Percentiles rank a stretch among this genome's conserved stretches.
These are phyloP conservation scores for Tor tambroides DNA, from an alignment of 2,113 vertebrate genomes.

Conservation along the genomic window DNA sequence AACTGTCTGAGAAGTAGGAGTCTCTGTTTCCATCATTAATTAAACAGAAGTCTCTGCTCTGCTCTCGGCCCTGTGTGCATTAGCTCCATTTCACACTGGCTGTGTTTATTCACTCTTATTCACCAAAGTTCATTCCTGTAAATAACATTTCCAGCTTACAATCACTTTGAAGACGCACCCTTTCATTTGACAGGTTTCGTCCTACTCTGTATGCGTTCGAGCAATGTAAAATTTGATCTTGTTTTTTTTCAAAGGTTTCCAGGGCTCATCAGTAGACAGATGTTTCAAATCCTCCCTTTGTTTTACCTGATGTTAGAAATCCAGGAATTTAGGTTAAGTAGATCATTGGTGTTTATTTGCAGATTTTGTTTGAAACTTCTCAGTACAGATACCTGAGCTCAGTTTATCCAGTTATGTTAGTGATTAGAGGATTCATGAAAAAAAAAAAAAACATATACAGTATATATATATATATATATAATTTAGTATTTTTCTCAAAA, in stretches of 20 bases:
- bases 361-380: background rate
- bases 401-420: background rate
- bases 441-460: too few species aligned
- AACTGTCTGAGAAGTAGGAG: constrained; percentile 72
- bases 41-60: constrained; percentile 65
- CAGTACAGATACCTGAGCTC: background rate
- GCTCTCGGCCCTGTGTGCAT: constrained; percentile 66
- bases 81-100: constrained; percentile 69
- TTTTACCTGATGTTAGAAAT: background rate
- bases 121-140: constrained; percentile 58
- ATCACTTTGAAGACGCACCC: background rate
- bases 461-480: too few species aligned
- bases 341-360: background rate
- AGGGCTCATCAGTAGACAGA: background rate
- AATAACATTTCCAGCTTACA: background rate
- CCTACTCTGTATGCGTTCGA: background rate
- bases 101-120: constrained; percentile 63
- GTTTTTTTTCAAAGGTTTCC: background rate
- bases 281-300: background rate
- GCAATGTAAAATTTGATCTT: background rate
- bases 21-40: constrained; percentile 76
- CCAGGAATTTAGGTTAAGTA: background rate
- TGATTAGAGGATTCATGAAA: background rate
- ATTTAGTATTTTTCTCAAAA: too few species aligned
- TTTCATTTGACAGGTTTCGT: constrained; percentile 18